Percentiles rank a stretch among this genome's conserved stretches.
phyloP scores from a whole-genome alignment of 2,888 invertebrate genomes.

The Hypsopygia costalis region DNA sequence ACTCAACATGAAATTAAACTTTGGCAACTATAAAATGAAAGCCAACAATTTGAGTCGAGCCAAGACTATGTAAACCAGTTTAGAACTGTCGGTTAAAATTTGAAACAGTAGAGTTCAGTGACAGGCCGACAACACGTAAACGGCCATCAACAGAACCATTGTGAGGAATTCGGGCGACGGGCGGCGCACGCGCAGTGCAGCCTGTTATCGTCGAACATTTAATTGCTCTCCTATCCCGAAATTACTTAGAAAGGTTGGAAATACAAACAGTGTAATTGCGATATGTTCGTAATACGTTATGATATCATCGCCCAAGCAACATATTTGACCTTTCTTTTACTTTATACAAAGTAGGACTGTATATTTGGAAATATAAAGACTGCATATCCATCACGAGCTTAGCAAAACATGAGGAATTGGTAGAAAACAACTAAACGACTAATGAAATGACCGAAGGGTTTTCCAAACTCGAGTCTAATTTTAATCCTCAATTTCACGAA shows the following conservation, averaged over 20 bases:
- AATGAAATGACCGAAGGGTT: too few species aligned
- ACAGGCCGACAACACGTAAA: slow-evolving; percentile 39
- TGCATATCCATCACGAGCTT: too few species aligned
- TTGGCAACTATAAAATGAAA: background rate
- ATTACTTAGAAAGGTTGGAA: background rate
- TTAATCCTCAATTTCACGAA: too few species aligned
- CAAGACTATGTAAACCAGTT: slow-evolving; percentile 13
- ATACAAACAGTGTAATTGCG: too few species aligned
- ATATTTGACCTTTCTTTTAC: too few species aligned
- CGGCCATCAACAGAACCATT: slow-evolving; percentile 48
- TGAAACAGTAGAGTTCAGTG: slow-evolving; percentile 49
- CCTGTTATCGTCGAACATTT: slow-evolving; percentile 38
- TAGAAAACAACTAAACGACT: too few species aligned
- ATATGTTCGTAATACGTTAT: too few species aligned
- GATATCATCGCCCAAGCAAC: too few species aligned
- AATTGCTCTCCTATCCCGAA: slow-evolving; percentile 28
- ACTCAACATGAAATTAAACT: background rate
- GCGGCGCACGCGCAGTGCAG: slow-evolving; percentile 41
- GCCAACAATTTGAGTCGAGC: background rate
- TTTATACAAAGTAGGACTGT: too few species aligned
- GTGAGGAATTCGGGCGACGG: slow-evolving; percentile 56
- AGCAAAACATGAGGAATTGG: too few species aligned
- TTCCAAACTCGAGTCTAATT: too few species aligned
- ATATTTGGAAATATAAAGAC: too few species aligned
- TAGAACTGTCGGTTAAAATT: slow-evolving; percentile 30